These are phyloP conservation scores for Syrista parreyssii DNA, from an alignment of 2,888 invertebrate genomes.

Conservation along the genomic window DNA sequence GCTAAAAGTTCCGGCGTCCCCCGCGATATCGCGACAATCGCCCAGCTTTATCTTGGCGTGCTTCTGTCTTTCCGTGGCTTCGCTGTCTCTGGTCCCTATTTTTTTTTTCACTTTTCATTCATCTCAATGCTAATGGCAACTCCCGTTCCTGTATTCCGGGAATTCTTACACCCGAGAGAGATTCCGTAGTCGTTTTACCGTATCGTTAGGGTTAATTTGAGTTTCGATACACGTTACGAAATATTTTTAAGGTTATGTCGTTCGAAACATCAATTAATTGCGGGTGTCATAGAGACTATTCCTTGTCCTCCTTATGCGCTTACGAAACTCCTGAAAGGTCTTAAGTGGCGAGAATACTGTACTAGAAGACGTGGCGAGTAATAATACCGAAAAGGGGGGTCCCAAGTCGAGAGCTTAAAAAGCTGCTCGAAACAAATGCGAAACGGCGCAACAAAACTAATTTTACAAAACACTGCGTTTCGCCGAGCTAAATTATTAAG, in stretches of 20 bases:
- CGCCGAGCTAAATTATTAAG: constrained; percentile 48
- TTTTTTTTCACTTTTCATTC: background rate
- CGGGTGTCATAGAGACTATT: background rate
- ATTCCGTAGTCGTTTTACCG: no score
- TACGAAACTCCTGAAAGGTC: background rate
- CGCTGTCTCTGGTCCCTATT: background rate
- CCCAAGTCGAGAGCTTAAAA: background rate
- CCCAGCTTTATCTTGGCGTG: background rate
- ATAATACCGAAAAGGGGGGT: background rate
- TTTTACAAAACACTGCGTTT: constrained; percentile 52
- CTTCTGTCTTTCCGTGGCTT: background rate
- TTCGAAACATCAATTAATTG: background rate
- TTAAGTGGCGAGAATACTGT: background rate
- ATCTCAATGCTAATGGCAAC: background rate
- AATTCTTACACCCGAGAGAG: background rate
- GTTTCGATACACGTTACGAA: background rate
- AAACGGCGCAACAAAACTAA: constrained; percentile 49
- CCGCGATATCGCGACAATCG: background rate
- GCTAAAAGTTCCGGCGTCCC: background rate
- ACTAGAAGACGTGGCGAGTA: background rate
- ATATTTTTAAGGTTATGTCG: background rate
- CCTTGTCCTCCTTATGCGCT: background rate
- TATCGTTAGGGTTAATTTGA: background rate
- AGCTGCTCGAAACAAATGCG: constrained; percentile 29
- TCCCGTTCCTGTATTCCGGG: background rate